Evolutionary conservation across 2,888 invertebrate genomes (phyloP), one percentile per base, ranked within the genome.

Genomic region (Himalopsyche tibetana): DNA sequence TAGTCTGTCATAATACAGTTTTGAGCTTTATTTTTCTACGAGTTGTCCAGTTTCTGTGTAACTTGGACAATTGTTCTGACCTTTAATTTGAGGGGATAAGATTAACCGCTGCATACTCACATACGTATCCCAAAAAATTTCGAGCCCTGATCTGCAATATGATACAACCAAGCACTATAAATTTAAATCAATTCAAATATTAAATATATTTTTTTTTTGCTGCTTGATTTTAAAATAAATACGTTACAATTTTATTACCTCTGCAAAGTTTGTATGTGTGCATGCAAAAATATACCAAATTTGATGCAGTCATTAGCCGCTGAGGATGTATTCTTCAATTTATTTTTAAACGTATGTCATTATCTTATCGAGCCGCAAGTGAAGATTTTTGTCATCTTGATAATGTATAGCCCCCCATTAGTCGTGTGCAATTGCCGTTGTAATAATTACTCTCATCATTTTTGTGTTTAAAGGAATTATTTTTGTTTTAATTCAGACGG

Each of bases 221-320:
- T 42, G 6, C 42, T 42, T 8, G 42, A 42, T 42, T 42, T 42
- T 0, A 42, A 42, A 42, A 42, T 42, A 6, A 42, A 42, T 42
- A 8, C 42, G 9, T 45, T 45, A 45, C 11, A 5, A 51, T 51
- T 51, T 51, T 51, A 51, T 15, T 15, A 74, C 74, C 19, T 36
- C 74, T 74, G 74, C 36, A 36, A 5, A 38, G 74, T 74, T 28
- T 74, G 28, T 15, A 63, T 63, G 63, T 63, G 63, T n/a, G 74
- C 12, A 74, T 74, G 36, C 15, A 74, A 74, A 74, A 12, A 74
- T 36, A 38, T 74, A 74, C 38, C 74, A 74, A 36, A 74, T 74
- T 74, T 74, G 74, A 74, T 74, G 38, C 74, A 74, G 74, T 74
- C 74, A 36, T 74, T 74, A 74, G 74, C 36, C 36, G 74, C 74